These are phyloP conservation scores for Ceramica pisi DNA, from an alignment of 2,888 invertebrate species.

Conservation along the genomic window DNA sequence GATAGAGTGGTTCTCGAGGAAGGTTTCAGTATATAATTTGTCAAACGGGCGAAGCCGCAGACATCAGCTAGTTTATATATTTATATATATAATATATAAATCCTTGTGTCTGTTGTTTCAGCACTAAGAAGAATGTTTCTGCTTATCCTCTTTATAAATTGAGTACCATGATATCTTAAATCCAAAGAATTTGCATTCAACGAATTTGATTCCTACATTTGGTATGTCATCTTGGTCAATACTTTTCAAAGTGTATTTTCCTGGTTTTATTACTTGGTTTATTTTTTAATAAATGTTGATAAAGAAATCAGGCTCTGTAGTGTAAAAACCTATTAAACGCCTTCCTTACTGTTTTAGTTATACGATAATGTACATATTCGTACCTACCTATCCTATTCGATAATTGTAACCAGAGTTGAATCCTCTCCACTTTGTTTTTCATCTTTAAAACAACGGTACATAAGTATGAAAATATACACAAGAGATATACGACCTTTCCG, in stretches of 20 bases:
- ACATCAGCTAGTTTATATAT: too few species aligned
- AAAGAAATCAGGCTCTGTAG: too few species aligned
- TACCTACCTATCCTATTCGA: not conserved
- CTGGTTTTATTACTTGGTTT: too few species aligned
- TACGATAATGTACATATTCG: not conserved
- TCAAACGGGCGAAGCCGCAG: too few species aligned
- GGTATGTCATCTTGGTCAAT: not conserved
- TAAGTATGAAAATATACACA: conserved; percentile 10
- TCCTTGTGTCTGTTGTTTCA: not conserved
- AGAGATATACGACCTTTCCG: conserved; percentile 34
- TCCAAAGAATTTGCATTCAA: not conserved
- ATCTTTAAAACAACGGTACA: not conserved
- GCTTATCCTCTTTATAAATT: not conserved
- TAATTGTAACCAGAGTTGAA: not conserved
- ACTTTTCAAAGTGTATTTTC: too few species aligned
- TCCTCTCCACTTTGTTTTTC: not conserved
- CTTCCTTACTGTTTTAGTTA: not conserved
- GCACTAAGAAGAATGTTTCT: not conserved
- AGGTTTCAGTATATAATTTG: too few species aligned
- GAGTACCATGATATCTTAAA: not conserved
- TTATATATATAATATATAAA: too few species aligned
- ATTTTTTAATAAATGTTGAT: too few species aligned
- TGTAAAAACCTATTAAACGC: too few species aligned
- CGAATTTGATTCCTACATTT: not conserved
- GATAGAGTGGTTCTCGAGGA: too few species aligned